These are phyloP conservation scores for Tinea trinotella DNA, from an alignment of 2,888 invertebrate genomes.

Conservation along the genomic window DNA sequence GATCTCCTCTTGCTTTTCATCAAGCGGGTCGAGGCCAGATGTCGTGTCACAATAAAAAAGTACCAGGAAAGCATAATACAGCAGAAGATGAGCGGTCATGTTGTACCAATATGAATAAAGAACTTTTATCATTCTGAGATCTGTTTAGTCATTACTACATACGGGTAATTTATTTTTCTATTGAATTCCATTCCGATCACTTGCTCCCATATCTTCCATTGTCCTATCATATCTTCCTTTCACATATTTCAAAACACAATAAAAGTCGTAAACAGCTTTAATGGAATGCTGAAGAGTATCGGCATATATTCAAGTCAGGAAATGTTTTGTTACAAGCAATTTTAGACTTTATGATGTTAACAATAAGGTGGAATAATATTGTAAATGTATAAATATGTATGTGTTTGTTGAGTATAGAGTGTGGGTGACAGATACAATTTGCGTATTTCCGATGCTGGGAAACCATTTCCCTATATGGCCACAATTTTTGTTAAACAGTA, in stretches of 20 bases:
- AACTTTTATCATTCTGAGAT: too few relatives aligned
- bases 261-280: slow-evolving; percentile 16
- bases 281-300: slow-evolving; percentile 15
- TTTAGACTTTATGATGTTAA: background rate
- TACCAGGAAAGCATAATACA: too few relatives aligned
- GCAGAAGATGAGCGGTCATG: too few relatives aligned
- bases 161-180: background rate
- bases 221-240: slow-evolving; percentile 7
- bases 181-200: background rate
- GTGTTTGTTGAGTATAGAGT: background rate
- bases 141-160: too few relatives aligned
- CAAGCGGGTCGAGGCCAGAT: too few relatives aligned
- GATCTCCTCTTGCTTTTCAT: too few relatives aligned
- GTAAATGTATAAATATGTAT: background rate
- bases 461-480: background rate
- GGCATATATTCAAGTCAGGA: background rate
- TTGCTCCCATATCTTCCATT: background rate
- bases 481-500: slow-evolving; percentile 7
- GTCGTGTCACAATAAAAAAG: too few relatives aligned
- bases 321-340: background rate
- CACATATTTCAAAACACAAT: slow-evolving; percentile 14
- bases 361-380: background rate
- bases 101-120: too few relatives aligned
- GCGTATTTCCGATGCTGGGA: slow-evolving; percentile 11
- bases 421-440: slow-evolving; percentile 12